phyloP scores from a whole-genome alignment of 2,888 invertebrate genomes.

The Drosophila fulvimacula region DNA sequence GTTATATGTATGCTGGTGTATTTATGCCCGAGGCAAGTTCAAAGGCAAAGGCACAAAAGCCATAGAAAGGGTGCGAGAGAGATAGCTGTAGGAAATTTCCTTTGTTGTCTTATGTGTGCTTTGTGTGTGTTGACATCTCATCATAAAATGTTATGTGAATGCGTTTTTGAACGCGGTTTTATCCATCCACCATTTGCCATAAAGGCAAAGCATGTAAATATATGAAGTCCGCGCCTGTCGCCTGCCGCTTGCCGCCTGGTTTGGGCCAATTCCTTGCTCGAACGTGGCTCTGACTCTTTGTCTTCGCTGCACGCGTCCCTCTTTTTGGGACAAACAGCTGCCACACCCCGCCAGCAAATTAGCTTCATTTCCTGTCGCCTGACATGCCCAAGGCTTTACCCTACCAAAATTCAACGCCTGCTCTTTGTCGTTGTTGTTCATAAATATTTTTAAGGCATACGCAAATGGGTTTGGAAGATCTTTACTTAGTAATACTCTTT shows the following conservation, averaged over 20 bases:
- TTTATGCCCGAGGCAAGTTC: constrained; percentile 55
- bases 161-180: constrained; percentile 39
- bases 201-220: constrained; percentile 38
- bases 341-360: constrained; percentile 75
- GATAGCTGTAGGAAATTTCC: constrained; percentile 33
- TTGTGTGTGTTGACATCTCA: constrained; percentile 42
- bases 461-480: constrained; percentile 22
- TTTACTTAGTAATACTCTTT: constrained; percentile 12
- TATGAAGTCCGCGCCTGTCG: constrained; percentile 15
- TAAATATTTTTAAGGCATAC: constrained; percentile 36
- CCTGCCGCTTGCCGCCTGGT: constrained; percentile 8
- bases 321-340: constrained; percentile 45
- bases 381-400: constrained; percentile 65
- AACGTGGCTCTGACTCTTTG: constrained; percentile 23
- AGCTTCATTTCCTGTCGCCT: constrained; percentile 79
- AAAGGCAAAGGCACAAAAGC: constrained; percentile 45
- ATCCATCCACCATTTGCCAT: constrained; percentile 24
- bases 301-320: constrained; percentile 11
- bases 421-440: constrained; percentile 32
- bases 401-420: constrained; percentile 56
- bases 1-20: constrained; percentile 1
- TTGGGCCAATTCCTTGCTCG: constrained; percentile 36
- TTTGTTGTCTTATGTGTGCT: constrained; percentile 52
- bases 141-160: constrained; percentile 68
- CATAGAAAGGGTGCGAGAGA: constrained; percentile 6